Conservation (phyloP, 2,797 vertebrate species). For the Prionace glauca region DNA sequence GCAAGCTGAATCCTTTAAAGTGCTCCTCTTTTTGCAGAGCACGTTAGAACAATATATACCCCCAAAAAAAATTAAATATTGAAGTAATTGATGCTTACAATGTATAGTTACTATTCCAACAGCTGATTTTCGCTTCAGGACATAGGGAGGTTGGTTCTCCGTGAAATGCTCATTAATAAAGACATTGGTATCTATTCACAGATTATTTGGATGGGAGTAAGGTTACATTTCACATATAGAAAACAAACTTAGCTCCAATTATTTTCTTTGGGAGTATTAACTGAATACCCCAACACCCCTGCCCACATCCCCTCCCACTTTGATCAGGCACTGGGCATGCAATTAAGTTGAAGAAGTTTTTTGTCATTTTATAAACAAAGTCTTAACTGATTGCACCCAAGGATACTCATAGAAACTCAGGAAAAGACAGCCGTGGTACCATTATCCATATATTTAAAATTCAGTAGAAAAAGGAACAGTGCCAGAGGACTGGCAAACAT, state of each 20-base stretch:
- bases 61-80: not conserved
- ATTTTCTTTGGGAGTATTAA: not conserved
- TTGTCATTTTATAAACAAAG: not conserved
- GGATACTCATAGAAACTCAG: not conserved
- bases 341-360: not conserved
- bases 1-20: slow-evolving; percentile 47
- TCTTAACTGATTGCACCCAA: not conserved
- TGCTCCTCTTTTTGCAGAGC: slow-evolving; percentile 49
- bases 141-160: not conserved
- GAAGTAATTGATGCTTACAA: not conserved
- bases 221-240: not conserved
- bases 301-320: not conserved
- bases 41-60: not conserved
- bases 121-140: not conserved
- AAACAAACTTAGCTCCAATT: not conserved
- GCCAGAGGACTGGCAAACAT: not conserved
- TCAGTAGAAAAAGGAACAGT: not conserved
- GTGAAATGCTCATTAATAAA: not conserved
- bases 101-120: not conserved
- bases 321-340: too few species aligned
- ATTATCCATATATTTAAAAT: not conserved
- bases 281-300: not conserved
- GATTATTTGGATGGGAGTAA: not conserved
- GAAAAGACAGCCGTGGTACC: not conserved
- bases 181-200: not conserved